phyloP scores from a whole-genome alignment of 2,797 vertebrate species.

The Percopsis omiscomaycus region DNA sequence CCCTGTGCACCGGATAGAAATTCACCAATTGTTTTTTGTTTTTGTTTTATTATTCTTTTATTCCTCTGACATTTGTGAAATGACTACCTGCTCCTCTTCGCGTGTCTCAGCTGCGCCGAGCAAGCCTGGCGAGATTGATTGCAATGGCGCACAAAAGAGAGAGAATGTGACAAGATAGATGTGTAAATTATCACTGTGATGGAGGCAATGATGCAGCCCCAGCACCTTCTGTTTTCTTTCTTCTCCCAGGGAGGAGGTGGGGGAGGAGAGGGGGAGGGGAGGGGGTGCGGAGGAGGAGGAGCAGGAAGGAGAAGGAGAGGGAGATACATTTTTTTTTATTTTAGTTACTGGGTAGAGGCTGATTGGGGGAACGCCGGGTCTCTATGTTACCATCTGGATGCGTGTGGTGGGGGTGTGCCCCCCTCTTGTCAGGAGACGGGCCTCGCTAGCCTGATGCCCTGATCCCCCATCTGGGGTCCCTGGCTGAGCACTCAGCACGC shows the following conservation, averaged over 20 bases:
- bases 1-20: constrained; percentile 37
- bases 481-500: constrained; percentile 41
- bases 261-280: constrained; percentile 34
- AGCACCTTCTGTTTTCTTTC: constrained; percentile 97
- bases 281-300: constrained; percentile 51
- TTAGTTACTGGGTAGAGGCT: constrained; percentile 87
- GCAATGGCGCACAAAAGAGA: constrained; percentile 88
- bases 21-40: constrained; percentile 18
- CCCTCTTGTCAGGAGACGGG: constrained; percentile 84
- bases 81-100: constrained; percentile 67
- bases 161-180: constrained; percentile 99
- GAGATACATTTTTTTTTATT: constrained; percentile 75
- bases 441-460: constrained; percentile 68
- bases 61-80: constrained; percentile 56
- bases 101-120: constrained; percentile 79
- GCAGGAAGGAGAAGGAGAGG: constrained; percentile 42
- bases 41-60: neutral
- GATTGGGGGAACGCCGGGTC: constrained; percentile 81
- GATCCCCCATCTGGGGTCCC: constrained; percentile 67
- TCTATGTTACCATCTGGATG: constrained; percentile 86
- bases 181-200: constrained; percentile 99
- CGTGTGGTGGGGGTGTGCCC: constrained; percentile 78
- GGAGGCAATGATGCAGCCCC: constrained; percentile 99
- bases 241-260: constrained; percentile 68
- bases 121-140: constrained; percentile 95